Conservation (phyloP, 2,113 vertebrate genomes). For the Azemiops feae region DNA sequence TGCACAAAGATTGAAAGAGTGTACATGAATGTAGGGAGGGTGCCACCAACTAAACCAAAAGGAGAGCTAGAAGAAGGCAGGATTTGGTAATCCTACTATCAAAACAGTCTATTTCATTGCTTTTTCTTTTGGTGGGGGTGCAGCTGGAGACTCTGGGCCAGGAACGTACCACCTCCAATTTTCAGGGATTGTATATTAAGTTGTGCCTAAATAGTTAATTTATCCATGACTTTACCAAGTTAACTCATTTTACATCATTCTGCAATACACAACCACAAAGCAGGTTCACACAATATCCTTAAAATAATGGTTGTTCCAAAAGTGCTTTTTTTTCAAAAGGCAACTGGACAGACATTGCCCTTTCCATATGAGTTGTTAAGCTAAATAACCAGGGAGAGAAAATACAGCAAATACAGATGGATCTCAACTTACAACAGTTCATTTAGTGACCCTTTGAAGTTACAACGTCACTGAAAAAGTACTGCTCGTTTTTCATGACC, state of each 20-base stretch:
- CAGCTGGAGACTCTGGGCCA: neutral
- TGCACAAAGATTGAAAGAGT: neutral
- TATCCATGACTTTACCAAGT: no score
- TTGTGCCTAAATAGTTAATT: no score
- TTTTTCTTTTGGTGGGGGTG: neutral
- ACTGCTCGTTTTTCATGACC: no score
- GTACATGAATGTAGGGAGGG: neutral
- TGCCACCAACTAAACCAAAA: neutral
- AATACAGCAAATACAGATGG: neutral
- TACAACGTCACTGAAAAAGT: no score
- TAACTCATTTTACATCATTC: neutral
- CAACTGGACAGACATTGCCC: neutral
- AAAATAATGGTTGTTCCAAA: neutral
- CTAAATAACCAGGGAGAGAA: neutral
- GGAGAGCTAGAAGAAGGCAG: neutral
- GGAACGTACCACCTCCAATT: neutral
- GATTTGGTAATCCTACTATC: neutral
- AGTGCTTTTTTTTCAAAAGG: neutral
- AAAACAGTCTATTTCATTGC: neutral
- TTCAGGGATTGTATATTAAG: neutral
- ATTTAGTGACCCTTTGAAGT: no score
- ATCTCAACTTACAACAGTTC: no score
- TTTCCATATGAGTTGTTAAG: neutral
- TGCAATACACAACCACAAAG: neutral
- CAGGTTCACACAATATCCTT: neutral